A percentile compares a stretch with the other conserved stretches of the same genome.
phyloP scores from a whole-genome alignment of 2,113 vertebrate genomes.

The Taurulus bubalis region DNA sequence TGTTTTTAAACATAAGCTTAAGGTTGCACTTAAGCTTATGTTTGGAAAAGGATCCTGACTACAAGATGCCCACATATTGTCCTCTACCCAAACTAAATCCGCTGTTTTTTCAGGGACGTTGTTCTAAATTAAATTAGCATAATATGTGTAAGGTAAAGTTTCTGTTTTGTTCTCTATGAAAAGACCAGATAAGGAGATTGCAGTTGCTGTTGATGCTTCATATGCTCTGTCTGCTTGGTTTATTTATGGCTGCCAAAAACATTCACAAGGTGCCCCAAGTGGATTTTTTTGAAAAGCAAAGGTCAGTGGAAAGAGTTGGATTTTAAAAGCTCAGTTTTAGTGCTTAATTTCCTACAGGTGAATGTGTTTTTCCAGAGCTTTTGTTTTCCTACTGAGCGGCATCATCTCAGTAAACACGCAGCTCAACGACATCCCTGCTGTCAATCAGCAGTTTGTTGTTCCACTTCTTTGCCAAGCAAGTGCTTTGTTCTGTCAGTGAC shows the following conservation, averaged over 20 bases:
- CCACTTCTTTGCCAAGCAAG: conserved; percentile 33
- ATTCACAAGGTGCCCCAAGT: background rate
- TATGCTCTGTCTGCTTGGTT: background rate
- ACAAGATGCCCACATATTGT: conserved; percentile 46
- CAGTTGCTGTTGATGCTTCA: background rate
- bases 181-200: background rate
- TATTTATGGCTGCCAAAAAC: background rate
- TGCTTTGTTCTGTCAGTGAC: conserved; percentile 25
- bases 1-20: conserved; percentile 50
- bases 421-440: conserved; percentile 20
- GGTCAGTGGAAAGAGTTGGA: background rate
- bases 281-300: background rate
- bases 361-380: conserved; percentile 52
- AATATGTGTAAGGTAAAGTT: background rate
- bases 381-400: conserved; percentile 26
- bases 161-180: background rate
- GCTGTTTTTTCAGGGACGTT: background rate
- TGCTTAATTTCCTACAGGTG: conserved; percentile 39
- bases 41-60: conserved; percentile 50
- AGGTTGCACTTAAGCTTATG: conserved; percentile 42
- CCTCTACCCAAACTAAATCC: conserved; percentile 1
- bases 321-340: conserved; percentile 2
- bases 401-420: conserved; percentile 57
- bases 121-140: background rate
- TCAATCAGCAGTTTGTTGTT: conserved; percentile 48